Conservation (phyloP, 2,888 invertebrate species). For the Polydrusus tereticollis region DNA sequence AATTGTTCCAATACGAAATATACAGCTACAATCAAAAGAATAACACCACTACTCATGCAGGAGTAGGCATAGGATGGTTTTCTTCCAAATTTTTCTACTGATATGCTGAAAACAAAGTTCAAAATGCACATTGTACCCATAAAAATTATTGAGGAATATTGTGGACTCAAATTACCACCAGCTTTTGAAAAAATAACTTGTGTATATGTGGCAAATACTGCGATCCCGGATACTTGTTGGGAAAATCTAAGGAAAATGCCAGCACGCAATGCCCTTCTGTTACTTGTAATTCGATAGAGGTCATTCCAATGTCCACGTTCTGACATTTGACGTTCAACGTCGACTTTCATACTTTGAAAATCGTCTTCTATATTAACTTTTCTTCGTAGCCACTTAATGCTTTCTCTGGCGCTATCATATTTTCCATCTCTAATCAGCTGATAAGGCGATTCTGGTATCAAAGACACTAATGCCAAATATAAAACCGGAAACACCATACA, state of each 20-base stretch:
- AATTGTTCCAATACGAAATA: slow-evolving; percentile 57
- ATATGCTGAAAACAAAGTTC: slow-evolving; percentile 51
- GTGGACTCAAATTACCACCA: slow-evolving; percentile 59
- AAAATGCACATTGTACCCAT: slow-evolving; percentile 50
- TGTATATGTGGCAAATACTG: slow-evolving; percentile 57
- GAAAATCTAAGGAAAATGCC: slow-evolving; percentile 57
- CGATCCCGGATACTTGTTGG: slow-evolving; percentile 60
- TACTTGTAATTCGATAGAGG: slow-evolving; percentile 56
- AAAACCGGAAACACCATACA: slow-evolving; percentile 32
- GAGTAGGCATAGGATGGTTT: slow-evolving; percentile 57
- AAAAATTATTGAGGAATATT: slow-evolving; percentile 58
- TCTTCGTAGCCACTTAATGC: slow-evolving; percentile 55
- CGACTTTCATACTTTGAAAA: slow-evolving; percentile 54
- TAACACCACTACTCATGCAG: slow-evolving; percentile 51
- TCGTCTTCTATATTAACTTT: slow-evolving; percentile 55
- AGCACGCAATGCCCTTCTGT: slow-evolving; percentile 58
- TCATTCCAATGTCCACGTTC: slow-evolving; percentile 61
- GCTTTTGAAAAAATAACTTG: slow-evolving; percentile 61
- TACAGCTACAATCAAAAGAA: slow-evolving; percentile 44
- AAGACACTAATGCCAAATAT: slow-evolving; percentile 55
- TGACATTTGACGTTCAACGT: slow-evolving; percentile 59
- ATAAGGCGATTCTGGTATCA: slow-evolving; percentile 71
- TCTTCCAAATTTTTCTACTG: slow-evolving; percentile 58
- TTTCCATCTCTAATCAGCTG: slow-evolving; percentile 56
- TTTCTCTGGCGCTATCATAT: slow-evolving; percentile 54